These are phyloP conservation scores for Cebidichthys violaceus DNA, from an alignment of 2,113 vertebrate species.

Conservation along the genomic window DNA sequence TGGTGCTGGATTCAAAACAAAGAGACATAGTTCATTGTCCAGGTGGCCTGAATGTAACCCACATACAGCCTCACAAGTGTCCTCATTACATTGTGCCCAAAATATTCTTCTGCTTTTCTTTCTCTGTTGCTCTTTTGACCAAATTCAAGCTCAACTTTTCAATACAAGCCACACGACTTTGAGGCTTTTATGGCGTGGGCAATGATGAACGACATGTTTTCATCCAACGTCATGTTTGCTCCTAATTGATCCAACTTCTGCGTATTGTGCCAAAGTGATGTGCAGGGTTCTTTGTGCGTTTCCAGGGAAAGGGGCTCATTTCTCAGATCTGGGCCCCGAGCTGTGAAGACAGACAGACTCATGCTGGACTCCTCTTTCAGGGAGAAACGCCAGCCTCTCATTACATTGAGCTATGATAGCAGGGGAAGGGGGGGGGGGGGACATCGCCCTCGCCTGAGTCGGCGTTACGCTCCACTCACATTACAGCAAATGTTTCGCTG, in stretches of 20 bases:
- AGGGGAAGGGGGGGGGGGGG: slow-evolving; percentile 7
- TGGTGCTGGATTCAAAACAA: slow-evolving; percentile 3
- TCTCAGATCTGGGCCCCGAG: slow-evolving; percentile 58
- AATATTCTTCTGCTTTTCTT: neutral
- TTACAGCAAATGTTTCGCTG: slow-evolving; percentile 65
- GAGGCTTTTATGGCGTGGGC: slow-evolving; percentile 8
- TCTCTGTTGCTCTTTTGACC: neutral
- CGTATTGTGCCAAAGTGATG: slow-evolving; percentile 31
- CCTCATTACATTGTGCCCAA: neutral
- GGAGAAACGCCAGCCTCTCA: slow-evolving; percentile 51
- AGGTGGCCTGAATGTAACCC: neutral
- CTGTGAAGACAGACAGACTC: slow-evolving; percentile 60
- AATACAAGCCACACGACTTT: neutral
- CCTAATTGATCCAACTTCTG: slow-evolving; percentile 44
- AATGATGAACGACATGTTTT: slow-evolving; percentile 46
- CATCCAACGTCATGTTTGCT: slow-evolving; percentile 43
- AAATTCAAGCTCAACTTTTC: slow-evolving; percentile 10
- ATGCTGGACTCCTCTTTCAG: slow-evolving; percentile 56
- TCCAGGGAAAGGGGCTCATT: slow-evolving; percentile 39
- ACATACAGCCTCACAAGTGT: neutral
- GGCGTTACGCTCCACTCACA: slow-evolving; percentile 67
- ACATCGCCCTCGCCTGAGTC: slow-evolving; percentile 53
- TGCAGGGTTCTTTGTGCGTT: slow-evolving; percentile 11
- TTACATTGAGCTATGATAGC: slow-evolving; percentile 66
- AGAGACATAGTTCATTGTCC: neutral